Evolutionary conservation across 2,113 vertebrate genomes (phyloP).

Genomic region (Alosa alosa): DNA sequence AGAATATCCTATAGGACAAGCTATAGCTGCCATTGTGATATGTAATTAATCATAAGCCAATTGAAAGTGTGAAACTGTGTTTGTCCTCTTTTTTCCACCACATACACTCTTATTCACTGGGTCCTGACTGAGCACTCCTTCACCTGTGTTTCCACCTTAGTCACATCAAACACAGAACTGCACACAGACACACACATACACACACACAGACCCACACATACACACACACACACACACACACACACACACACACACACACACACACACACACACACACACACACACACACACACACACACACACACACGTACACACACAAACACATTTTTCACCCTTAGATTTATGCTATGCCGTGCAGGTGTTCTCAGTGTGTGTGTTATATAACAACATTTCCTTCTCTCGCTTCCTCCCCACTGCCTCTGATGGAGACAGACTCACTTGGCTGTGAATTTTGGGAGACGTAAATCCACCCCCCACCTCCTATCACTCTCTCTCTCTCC

Average conservation of each 20-base stretch:
- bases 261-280: not conserved
- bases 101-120: not conserved
- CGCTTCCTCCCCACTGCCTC: conserved; percentile 4
- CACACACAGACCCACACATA: not conserved
- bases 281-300: too few relatives aligned
- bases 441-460: conserved; percentile 50
- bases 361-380: conserved; percentile 21
- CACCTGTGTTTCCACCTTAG: not conserved
- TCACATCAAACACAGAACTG: not conserved
- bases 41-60: not conserved
- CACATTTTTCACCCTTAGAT: not conserved
- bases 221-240: not conserved
- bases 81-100: not conserved
- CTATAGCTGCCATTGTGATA: not conserved
- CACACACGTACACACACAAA: not conserved
- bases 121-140: not conserved
- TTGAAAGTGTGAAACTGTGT: not conserved
- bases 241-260: not conserved
- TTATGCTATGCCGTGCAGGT: not conserved
- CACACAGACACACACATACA: not conserved
- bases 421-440: conserved; percentile 40
- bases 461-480: conserved; percentile 53
- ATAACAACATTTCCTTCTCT: conserved; percentile 32
- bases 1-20: too few relatives aligned
- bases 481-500: too few relatives aligned